These are phyloP conservation scores for Ptychobarbus kaznakovi DNA, from an alignment of 2,797 vertebrate genomes.

Conservation along the genomic window DNA sequence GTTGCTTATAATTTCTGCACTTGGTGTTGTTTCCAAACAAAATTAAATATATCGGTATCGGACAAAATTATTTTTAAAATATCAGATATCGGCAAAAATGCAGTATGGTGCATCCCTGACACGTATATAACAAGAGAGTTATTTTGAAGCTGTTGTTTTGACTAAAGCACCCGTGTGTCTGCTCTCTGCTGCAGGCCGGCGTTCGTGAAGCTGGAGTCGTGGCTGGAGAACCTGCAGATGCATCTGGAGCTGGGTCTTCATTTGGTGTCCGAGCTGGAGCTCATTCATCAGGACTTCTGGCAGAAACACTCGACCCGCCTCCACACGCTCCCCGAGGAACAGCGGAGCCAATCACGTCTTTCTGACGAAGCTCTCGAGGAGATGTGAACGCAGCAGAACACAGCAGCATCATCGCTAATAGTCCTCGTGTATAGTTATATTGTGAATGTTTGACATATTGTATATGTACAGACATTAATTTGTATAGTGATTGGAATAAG, in stretches of 20 bases:
- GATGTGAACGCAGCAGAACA: not conserved
- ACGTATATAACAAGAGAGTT: not conserved
- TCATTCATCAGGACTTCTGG: constrained; percentile 88
- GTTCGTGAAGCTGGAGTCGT: constrained; percentile 91
- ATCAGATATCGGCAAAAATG: too few relatives aligned
- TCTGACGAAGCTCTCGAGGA: not conserved
- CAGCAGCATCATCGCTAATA: not conserved
- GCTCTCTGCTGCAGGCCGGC: constrained; percentile 78
- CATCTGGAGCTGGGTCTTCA: constrained; percentile 91
- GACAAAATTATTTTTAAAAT: too few relatives aligned
- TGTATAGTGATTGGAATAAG: constrained; percentile 73
- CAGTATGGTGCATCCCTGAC: too few relatives aligned
- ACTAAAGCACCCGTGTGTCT: not conserved
- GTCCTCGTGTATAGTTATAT: constrained; percentile 61
- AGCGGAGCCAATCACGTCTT: not conserved
- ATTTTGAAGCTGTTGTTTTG: not conserved
- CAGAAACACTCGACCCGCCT: constrained; percentile 82
- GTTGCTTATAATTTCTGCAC: too few relatives aligned
- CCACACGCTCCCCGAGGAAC: constrained; percentile 81
- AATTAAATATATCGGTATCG: too few relatives aligned
- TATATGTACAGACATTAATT: constrained; percentile 85
- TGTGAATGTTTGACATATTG: constrained; percentile 85
- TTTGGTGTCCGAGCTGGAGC: constrained; percentile 87
- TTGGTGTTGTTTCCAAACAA: too few relatives aligned
- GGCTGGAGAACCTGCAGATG: constrained; percentile 93